phyloP scores from a whole-genome alignment of 2,888 invertebrate genomes.

The Petrolisthes manimaculis region DNA sequence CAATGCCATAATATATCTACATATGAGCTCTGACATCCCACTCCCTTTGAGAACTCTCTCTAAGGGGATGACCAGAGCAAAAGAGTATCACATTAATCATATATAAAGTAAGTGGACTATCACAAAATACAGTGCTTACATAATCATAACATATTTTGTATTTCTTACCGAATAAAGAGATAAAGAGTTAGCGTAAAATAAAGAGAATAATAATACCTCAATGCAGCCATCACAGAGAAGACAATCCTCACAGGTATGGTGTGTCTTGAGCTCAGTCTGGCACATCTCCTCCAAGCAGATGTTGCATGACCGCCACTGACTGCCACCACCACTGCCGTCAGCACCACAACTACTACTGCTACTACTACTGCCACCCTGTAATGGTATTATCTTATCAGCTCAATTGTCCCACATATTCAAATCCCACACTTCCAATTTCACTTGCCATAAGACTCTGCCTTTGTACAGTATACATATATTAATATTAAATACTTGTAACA shows the following conservation, averaged over 20 bases:
- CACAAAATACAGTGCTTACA: too few species aligned
- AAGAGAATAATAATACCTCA: constrained; percentile 68
- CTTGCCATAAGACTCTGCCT: background rate
- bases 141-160: too few species aligned
- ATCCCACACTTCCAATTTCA: background rate
- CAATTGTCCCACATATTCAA: background rate
- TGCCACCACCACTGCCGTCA: constrained; percentile 27
- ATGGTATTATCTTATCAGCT: background rate
- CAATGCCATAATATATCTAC: background rate
- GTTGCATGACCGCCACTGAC: constrained; percentile 72
- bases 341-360: constrained; percentile 10
- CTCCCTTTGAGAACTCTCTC: background rate
- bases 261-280: constrained; percentile 73
- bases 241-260: constrained; percentile 74
- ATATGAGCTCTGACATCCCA: background rate
- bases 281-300: constrained; percentile 77
- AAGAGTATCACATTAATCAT: too few species aligned
- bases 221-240: constrained; percentile 75
- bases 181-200: background rate
- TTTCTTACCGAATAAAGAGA: background rate
- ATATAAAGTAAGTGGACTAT: too few species aligned
- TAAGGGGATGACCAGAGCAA: too few species aligned
- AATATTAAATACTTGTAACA: background rate
- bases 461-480: background rate
- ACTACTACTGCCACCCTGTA: constrained; percentile 1